Evolutionary conservation across 2,113 vertebrate genomes (phyloP).

Genomic region (Steatornis caripensis): DNA sequence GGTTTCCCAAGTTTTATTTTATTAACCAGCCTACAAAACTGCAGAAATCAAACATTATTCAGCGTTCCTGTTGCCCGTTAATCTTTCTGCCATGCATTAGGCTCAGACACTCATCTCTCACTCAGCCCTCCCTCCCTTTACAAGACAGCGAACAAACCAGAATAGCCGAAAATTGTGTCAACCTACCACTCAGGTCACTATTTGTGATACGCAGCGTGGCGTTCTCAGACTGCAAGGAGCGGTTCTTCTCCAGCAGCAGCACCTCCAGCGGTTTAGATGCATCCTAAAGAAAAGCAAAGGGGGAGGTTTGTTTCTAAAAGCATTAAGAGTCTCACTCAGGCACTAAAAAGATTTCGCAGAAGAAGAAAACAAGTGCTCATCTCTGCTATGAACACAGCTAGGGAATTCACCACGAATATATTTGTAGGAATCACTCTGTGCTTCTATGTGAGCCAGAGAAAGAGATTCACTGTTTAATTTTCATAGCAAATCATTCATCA

Average conservation of each 20-base stretch:
- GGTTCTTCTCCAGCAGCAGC: constrained; percentile 95
- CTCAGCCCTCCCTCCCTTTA: constrained; percentile 36
- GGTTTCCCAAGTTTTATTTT: constrained; percentile 19
- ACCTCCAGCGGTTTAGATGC: constrained; percentile 93
- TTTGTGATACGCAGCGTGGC: constrained; percentile 91
- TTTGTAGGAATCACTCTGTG: neutral
- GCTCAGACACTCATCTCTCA: constrained; percentile 43
- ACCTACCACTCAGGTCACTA: constrained; percentile 97
- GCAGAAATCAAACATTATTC: neutral
- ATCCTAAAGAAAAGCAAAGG: constrained; percentile 76
- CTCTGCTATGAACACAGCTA: neutral
- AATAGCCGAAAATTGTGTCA: neutral
- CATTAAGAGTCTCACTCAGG: neutral
- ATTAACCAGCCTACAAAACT: constrained; percentile 19
- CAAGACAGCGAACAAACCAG: constrained; percentile 26
- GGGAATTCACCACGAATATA: neutral
- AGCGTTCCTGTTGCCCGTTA: neutral
- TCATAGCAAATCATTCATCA: neutral
- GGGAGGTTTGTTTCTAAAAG: constrained; percentile 2
- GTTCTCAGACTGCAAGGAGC: constrained; percentile 92
- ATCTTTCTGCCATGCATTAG: constrained; percentile 47
- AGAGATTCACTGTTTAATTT: neutral
- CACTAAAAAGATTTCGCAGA: neutral
- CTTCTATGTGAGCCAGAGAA: neutral
- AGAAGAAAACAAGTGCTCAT: neutral